Evolutionary conservation across 2,113 vertebrate genomes (phyloP), one percentile per base, ranked within the genome.

Genomic region (Nymphicus hollandicus): DNA sequence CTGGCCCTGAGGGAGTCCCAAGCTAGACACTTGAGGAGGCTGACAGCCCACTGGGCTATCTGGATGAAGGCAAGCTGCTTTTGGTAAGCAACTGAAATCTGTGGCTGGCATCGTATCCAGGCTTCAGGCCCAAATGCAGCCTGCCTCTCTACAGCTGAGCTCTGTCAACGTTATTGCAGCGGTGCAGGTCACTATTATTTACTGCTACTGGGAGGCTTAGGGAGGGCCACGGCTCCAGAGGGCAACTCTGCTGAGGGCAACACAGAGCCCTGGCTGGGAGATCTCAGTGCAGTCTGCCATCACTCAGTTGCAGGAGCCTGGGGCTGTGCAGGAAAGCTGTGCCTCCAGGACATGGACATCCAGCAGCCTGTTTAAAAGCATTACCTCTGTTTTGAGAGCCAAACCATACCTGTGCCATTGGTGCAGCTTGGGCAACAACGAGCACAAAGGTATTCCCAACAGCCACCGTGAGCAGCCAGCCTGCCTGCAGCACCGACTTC

Each of bases 401-500:
- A 8, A 88, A 71, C 15, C 97, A 37, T 98, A 99, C 99, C 99
- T 99, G 99, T 28, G 98, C 98, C 95, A 99, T 97, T 50, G 98
- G 98, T 3, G 98, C 99, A 46, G 99, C 98, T 90, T 99, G 98
- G 0, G 99, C 99, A 91, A 99, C 99, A 29, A 99, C 97, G 46
- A 99, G 98, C 85, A 99, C 99, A 7, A 99, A 99, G 78, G 99
- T 97, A 47, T 99, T 99, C 29, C 99, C 99, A 86, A 99, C 98
- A 9, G 99, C 99, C 33, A 99, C 98, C 0, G 99, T 99, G 95
- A 99, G 97, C 88, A 99, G 97, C 99, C 99, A 99, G 70, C 98
- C 99, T 33, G 99, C 99, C 97, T 99, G 99, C 68, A 99, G 98
- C 61, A 99, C 99, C 1, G 99, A 99, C 95, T 99, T 99, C 99